These are phyloP conservation scores for Pterobdella sp. DNA, from an alignment of 2,888 invertebrate species.

Conservation along the genomic window DNA sequence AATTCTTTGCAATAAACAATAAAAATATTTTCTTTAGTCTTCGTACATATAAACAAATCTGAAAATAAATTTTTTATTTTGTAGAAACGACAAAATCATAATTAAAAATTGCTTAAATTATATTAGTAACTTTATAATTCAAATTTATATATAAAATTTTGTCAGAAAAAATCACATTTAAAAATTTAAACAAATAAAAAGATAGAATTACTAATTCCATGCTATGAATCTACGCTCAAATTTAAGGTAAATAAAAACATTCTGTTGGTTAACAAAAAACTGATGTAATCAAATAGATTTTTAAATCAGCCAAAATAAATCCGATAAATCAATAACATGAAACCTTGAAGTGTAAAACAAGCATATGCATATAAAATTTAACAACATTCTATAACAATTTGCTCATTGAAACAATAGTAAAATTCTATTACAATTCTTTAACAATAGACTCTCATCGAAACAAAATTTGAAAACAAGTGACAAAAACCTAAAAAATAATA, in stretches of 20 bases:
- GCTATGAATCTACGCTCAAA: not conserved
- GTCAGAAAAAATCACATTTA: conserved; percentile 9
- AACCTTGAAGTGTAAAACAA: conserved; percentile 11
- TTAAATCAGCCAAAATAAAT: conserved; percentile 8
- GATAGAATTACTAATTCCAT: not conserved
- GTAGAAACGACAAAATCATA: not conserved
- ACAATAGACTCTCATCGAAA: not conserved
- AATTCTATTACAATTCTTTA: not conserved
- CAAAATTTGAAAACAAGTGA: not conserved
- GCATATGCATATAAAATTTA: conserved; percentile 7
- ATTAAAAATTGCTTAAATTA: not conserved
- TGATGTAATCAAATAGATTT: not conserved
- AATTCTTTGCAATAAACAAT: too few species aligned
- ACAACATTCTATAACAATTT: conserved; percentile 9
- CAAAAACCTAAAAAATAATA: not conserved
- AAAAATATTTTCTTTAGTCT: too few species aligned
- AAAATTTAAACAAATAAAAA: conserved; percentile 5
- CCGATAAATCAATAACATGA: conserved; percentile 8
- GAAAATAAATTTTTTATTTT: not conserved
- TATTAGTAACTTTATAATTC: not conserved
- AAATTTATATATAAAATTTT: conserved; percentile 2
- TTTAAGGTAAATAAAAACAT: not conserved
- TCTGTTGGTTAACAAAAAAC: not conserved
- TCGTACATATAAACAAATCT: too few species aligned
- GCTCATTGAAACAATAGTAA: not conserved